Conservation (phyloP, 2,113 vertebrate genomes). For the Helogale parvula region DNA sequence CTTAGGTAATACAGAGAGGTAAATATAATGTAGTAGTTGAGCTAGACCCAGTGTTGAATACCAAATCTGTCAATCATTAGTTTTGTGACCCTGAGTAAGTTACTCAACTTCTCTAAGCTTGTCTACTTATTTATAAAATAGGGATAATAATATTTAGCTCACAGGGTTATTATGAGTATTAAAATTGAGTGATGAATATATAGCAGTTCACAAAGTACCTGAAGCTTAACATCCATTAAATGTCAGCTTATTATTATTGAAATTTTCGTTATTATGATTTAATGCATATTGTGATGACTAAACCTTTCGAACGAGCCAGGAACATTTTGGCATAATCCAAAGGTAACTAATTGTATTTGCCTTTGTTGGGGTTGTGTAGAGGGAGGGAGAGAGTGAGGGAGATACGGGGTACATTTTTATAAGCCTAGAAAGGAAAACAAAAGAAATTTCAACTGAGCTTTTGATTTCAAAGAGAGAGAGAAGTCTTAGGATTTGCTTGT, state of each 20-base stretch:
- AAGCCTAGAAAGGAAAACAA: neutral
- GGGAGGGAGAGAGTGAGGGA: neutral
- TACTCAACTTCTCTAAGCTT: neutral
- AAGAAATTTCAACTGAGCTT: neutral
- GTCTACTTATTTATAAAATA: neutral
- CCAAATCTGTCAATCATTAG: neutral
- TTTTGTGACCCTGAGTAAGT: neutral
- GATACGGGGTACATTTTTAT: neutral
- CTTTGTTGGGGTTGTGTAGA: neutral
- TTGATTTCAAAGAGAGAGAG: neutral
- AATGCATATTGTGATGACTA: neutral
- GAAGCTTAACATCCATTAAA: neutral
- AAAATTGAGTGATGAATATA: constrained; percentile 27
- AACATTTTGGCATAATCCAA: neutral
- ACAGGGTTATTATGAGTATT: neutral
- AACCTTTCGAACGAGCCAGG: neutral
- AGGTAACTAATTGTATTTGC: neutral
- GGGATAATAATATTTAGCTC: neutral
- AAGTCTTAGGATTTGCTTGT: neutral
- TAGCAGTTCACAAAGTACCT: neutral
- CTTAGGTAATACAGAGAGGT: neutral
- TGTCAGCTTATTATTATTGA: neutral
- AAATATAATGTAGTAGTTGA: neutral
- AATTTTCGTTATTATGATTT: constrained; percentile 25
- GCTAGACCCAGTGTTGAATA: neutral